phyloP scores from a whole-genome alignment of 2,888 invertebrate species.

The Oegoconia quadripuncta region DNA sequence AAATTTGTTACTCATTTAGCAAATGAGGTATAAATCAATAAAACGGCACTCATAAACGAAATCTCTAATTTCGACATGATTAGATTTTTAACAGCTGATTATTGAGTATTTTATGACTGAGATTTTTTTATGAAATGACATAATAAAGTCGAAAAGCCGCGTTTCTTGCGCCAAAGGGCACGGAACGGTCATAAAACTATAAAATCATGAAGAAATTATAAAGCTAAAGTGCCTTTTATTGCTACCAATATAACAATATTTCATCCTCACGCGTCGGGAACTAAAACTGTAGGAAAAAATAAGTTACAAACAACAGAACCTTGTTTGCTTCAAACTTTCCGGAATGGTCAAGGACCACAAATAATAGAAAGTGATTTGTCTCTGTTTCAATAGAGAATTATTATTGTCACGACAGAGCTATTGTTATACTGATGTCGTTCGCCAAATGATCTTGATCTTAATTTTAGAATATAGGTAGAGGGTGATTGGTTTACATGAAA shows the following conservation, averaged over 20 bases:
- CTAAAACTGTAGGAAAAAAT: constrained; percentile 31
- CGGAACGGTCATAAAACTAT: constrained; percentile 63
- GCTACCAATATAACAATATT: constrained; percentile 68
- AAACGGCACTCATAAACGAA: constrained; percentile 9
- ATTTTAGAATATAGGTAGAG: constrained; percentile 23
- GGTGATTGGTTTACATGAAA: too few species aligned
- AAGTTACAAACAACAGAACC: constrained; percentile 43
- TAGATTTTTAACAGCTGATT: constrained; percentile 55
- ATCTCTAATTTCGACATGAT: constrained; percentile 18
- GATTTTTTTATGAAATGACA: constrained; percentile 42
- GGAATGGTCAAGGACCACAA: constrained; percentile 64
- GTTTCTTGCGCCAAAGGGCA: constrained; percentile 49
- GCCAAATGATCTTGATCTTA: constrained; percentile 60
- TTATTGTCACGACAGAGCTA: constrained; percentile 60
- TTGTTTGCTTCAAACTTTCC: constrained; percentile 51
- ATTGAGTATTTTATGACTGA: constrained; percentile 40
- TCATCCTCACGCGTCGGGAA: constrained; percentile 56
- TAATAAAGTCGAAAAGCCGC: constrained; percentile 46
- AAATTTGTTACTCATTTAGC: constrained; percentile 1
- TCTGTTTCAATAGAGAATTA: constrained; percentile 50
- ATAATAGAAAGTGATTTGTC: constrained; percentile 55
- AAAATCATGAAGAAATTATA: constrained; percentile 65
- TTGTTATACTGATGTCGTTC: constrained; percentile 45
- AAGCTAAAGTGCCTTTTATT: constrained; percentile 56
- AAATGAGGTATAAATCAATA: constrained; percentile 5